Conservation (phyloP, 2,888 invertebrate genomes). For the Myopa testacea region DNA sequence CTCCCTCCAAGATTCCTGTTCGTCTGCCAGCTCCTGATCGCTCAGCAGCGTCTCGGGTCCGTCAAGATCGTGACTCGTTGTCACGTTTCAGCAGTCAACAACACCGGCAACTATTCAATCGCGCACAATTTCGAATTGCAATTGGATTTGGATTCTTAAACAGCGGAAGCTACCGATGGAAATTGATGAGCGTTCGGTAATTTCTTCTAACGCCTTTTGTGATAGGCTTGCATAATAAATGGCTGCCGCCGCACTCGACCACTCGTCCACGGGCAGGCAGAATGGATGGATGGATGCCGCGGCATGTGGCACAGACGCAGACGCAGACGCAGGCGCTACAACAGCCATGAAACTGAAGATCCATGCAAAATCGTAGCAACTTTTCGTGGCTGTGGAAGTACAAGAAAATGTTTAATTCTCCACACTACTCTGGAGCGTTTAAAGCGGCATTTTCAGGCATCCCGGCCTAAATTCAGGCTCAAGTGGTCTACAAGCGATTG, state of each 20-base stretch:
- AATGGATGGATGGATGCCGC: background rate
- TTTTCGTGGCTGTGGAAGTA: background rate
- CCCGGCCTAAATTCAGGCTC: constrained; percentile 23
- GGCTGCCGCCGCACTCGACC: background rate
- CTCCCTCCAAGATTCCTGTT: no score
- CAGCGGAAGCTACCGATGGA: constrained; percentile 51
- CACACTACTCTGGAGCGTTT: constrained; percentile 6
- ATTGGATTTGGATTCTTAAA: constrained; percentile 46
- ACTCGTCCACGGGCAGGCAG: background rate
- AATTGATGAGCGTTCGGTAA: constrained; percentile 49
- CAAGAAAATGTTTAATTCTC: constrained; percentile 34
- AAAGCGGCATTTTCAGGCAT: constrained; percentile 10
- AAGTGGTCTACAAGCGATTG: background rate
- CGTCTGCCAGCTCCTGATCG: no score
- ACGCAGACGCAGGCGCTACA: constrained; percentile 3
- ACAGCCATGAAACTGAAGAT: constrained; percentile 13
- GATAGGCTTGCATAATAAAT: constrained; percentile 49
- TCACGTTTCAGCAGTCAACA: constrained; percentile 60
- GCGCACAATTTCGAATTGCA: constrained; percentile 40
- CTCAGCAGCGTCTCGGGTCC: constrained; percentile 41
- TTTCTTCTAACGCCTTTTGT: constrained; percentile 54
- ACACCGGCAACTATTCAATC: constrained; percentile 35
- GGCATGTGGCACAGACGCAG: background rate
- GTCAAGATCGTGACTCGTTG: constrained; percentile 61
- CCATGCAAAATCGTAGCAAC: constrained; percentile 36